Percentiles rank a stretch among this genome's conserved stretches.
Conservation (phyloP, 1,140 invertebrate genomes). For the Drosophila repletoides region DNA sequence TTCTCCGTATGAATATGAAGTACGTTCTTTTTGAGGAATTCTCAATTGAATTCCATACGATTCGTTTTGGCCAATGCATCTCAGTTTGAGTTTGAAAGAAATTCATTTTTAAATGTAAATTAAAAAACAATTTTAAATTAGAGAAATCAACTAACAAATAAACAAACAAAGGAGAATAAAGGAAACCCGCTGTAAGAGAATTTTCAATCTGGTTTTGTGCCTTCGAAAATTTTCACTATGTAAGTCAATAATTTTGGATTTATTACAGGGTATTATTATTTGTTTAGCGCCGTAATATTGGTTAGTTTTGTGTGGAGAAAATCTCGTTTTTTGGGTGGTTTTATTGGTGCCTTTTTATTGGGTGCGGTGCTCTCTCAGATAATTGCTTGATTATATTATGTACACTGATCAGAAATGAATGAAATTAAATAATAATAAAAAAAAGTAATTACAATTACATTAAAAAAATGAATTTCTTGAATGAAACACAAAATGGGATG, state of each 20-base stretch:
- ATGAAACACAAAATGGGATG: slow-evolving; percentile 74
- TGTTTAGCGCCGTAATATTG: slow-evolving; percentile 5
- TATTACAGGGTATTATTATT: slow-evolving; percentile 22
- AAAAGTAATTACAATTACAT: slow-evolving; percentile 51
- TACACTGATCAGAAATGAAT: slow-evolving; percentile 6
- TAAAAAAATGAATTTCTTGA: slow-evolving; percentile 77
- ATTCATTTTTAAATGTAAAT: slow-evolving; percentile 78
- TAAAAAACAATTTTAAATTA: slow-evolving; percentile 23
- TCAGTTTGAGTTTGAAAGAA: slow-evolving; percentile 80
- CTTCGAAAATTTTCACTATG: slow-evolving; percentile 20
- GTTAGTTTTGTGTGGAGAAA: slow-evolving; percentile 7
- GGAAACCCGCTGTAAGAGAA: slow-evolving; percentile 27
- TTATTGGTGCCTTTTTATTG: slow-evolving; percentile 14
- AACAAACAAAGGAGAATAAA: not conserved
- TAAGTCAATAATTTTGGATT: slow-evolving; percentile 17
- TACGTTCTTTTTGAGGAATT: slow-evolving; percentile 32
- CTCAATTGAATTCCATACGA: slow-evolving; percentile 31
- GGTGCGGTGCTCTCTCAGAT: slow-evolving; percentile 50
- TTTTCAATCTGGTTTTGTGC: slow-evolving; percentile 37
- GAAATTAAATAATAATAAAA: slow-evolving; percentile 39
- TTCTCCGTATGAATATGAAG: slow-evolving; percentile 36
- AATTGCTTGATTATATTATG: slow-evolving; percentile 38
- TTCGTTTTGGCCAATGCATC: slow-evolving; percentile 58
- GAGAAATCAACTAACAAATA: slow-evolving; percentile 7
- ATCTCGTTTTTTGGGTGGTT: slow-evolving; percentile 6